Base-by-base conservation (phyloP, 2,888 invertebrate genomes). In the Arrhopalites spinosus region DNA sequence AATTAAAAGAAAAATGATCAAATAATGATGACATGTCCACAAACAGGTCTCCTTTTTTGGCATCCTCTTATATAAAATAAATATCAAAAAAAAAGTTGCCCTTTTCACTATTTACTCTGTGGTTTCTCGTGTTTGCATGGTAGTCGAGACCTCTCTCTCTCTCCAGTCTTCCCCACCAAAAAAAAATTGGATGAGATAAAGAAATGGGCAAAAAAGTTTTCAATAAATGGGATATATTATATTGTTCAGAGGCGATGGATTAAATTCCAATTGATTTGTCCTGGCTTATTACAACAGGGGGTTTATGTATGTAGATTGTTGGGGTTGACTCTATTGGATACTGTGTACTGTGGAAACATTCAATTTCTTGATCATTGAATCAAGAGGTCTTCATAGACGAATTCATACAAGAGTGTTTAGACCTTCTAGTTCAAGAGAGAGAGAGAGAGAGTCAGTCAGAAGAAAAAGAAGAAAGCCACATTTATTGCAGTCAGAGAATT, bases 401-500 rank as follows among this genome's bases (percentile, higher is more conserved):
- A 61, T 72, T 56, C 45, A 45, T 61, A 72, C 61, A 59, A 72
- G 71, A 61, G 61, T 72, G 71, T 72, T 61, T 61, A 43, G 45
- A 36, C 23, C 36, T 30, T 23, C 45, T 17, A 56, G 43, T 11
- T 7, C 13, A 43, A 56, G 11, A 27, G 43, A 71, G 13, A 5
- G 3, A 30, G 25, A 61, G 2, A 17, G 5, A 17, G n/a, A 53
- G 53, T 8, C 5, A 17, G n/a, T n/a, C n/a, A 53, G 20, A 17
- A 17, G n/a, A 5, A 17, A 11, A 59, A 59, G 25, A 29, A 30
- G 27, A 29, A 29, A 64, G n/a, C 29, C 64, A 64, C 64, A 64
- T 30, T 43, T 27, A 63, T 29, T 45, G 43, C 45, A 75, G 73
- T 78, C 73, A 61, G 74, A 77, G 78, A 78, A 78, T 78, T 78